phyloP scores from a whole-genome alignment of 2,888 invertebrate species.

The Agrochola lota region DNA sequence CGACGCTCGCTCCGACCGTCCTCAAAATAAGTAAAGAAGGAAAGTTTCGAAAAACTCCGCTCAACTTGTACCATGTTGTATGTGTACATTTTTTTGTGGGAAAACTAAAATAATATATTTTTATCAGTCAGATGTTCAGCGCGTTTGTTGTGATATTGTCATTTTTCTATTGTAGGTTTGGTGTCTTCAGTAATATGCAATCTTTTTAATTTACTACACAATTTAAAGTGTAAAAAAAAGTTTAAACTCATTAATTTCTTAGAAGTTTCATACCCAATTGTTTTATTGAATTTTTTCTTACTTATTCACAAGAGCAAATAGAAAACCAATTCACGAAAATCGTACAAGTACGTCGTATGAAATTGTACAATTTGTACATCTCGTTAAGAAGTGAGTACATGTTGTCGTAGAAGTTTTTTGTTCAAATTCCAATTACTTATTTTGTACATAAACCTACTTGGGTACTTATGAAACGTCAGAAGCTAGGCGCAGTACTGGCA shows the following conservation, averaged over 20 bases:
- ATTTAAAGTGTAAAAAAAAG: background rate
- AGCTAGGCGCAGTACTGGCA: background rate
- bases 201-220: background rate
- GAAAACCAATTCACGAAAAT: background rate
- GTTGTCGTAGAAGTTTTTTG: conserved; percentile 14
- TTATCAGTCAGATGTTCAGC: conserved; percentile 50
- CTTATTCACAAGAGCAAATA: background rate
- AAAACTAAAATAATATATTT: conserved; percentile 76
- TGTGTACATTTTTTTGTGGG: conserved; percentile 81
- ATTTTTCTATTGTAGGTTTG: background rate
- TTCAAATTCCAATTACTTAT: background rate
- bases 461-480: background rate
- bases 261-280: background rate
- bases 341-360: conserved; percentile 14
- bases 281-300: no score
- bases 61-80: conserved; percentile 84
- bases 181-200: background rate
- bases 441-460: background rate
- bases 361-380: conserved; percentile 24
- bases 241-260: no score
- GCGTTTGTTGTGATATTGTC: background rate
- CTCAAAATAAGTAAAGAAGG: conserved; percentile 89
- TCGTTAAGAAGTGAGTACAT: conserved; percentile 28
- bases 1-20: conserved; percentile 89
- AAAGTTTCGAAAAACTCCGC: conserved; percentile 87